Evolutionary conservation across 1,140 invertebrate species (phyloP), one percentile per base, ranked within the genome.

Genomic region (Drosophila saltans): DNA sequence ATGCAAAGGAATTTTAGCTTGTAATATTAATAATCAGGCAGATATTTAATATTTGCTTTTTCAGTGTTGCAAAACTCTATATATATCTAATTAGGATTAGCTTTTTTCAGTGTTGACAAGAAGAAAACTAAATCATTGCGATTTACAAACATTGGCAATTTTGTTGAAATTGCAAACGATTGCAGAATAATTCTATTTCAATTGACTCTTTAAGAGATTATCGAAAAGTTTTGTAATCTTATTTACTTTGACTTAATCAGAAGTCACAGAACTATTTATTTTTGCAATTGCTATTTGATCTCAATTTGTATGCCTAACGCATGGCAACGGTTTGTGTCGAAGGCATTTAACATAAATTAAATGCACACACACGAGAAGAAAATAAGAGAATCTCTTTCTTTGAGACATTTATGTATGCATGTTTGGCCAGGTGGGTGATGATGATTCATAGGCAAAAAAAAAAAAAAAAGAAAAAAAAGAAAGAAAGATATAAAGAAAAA

Each of bases 311-410:
- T 86, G 83, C 75, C 16, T 56, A 48, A 57, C 78, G 74, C 65
- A 85, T 60, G 52, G 63, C 36, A 39, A 60, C 62, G 56, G 52
- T 48, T 71, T 52, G 21, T 52, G 45, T 52, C 45, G 45, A 26
- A 26, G 73, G 68, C 69, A 76, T 78, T 78, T 78, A 72, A 69
- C 73, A 78, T 78, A 78, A 66, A 78, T 79, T 76, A 79, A 79
- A 79, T 76, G 72, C 72, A 72, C 57, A 65, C 48, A 33, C 40
- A 21, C 7, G 2, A 60, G 59, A 60, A 24, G 16, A 64, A 52
- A 48, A 24, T 8, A 4, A 11, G 3, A 11, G 58, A 48, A 69
- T 68, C 58, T 73, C 61, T 77, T 72, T 74, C 72, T 75, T 69
- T 65, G 75, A 59, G 73, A 72, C 72, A 74, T 77, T 74, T 65